Conservation (phyloP, 2,797 vertebrate species). For the Pipistrellus pipistrellus region DNA sequence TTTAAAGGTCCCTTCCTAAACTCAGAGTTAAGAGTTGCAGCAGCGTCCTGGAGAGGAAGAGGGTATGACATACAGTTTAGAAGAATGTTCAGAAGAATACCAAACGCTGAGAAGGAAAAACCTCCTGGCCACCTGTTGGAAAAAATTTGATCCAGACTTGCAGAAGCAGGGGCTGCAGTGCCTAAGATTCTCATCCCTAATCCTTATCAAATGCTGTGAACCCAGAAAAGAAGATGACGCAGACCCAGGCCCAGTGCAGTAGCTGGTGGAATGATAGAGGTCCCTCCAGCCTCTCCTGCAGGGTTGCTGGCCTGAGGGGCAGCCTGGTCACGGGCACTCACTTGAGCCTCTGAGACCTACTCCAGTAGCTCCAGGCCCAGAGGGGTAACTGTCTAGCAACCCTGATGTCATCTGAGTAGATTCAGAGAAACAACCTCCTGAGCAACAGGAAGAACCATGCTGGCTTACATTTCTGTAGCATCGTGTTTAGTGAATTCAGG, state of each 20-base stretch:
- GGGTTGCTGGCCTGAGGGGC: background rate
- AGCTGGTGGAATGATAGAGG: background rate
- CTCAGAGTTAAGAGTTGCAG: background rate
- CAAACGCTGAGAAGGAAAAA: background rate
- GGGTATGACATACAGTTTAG: background rate
- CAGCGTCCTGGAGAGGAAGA: background rate
- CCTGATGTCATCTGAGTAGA: background rate
- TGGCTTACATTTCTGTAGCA: background rate
- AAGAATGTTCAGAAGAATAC: background rate
- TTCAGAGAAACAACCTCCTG: background rate
- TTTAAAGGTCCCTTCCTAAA: conserved; percentile 24
- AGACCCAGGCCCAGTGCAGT: background rate
- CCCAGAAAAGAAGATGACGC: background rate
- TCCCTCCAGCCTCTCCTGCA: background rate
- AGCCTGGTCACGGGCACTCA: background rate
- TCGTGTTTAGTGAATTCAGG: background rate
- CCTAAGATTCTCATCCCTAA: background rate
- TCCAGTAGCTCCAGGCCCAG: background rate
- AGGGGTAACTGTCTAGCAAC: background rate
- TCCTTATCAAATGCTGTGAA: background rate
- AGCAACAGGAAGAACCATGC: background rate
- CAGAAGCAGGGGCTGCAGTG: background rate
- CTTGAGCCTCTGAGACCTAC: background rate
- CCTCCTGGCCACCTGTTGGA: background rate
- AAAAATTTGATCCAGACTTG: background rate